These are phyloP conservation scores for Bergia puertoricense DNA, from an alignment of 92 coral and sea anemone species.

Conservation along the genomic window DNA sequence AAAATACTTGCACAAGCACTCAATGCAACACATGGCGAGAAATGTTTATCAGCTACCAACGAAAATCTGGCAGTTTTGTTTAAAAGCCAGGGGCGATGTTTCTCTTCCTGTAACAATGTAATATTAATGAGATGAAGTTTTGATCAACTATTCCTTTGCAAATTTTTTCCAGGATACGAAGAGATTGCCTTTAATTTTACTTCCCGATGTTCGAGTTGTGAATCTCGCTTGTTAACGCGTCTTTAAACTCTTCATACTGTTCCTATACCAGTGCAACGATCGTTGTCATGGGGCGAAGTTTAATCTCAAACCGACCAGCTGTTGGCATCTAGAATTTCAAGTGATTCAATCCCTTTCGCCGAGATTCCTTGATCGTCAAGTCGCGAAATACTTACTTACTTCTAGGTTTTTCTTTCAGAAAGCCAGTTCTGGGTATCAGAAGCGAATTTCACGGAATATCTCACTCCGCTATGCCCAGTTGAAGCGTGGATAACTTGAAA, in stretches of 20 bases:
- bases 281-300: conserved; percentile 11
- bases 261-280: neutral
- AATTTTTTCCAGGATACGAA: conserved; percentile 15
- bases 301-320: conserved; percentile 24
- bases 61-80: neutral
- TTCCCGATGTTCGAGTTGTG: neutral
- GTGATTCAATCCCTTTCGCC: neutral
- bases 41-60: neutral
- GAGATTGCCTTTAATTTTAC: neutral
- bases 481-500: conserved; percentile 17
- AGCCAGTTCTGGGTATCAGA: neutral
- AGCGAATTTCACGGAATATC: neutral
- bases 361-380: conserved; percentile 37
- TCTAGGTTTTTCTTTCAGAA: neutral
- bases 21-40: conserved; percentile 52
- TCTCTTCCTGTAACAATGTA: conserved; percentile 1
- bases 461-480: neutral
- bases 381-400: conserved; percentile 14
- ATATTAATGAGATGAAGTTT: conserved; percentile 32
- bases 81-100: neutral
- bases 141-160: conserved; percentile 1
- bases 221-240: neutral
- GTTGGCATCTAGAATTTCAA: conserved; percentile 8
- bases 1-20: conserved; percentile 75
- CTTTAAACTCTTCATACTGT: neutral